phyloP scores from a whole-genome alignment of 2,888 invertebrate species.

The Phania funesta region DNA sequence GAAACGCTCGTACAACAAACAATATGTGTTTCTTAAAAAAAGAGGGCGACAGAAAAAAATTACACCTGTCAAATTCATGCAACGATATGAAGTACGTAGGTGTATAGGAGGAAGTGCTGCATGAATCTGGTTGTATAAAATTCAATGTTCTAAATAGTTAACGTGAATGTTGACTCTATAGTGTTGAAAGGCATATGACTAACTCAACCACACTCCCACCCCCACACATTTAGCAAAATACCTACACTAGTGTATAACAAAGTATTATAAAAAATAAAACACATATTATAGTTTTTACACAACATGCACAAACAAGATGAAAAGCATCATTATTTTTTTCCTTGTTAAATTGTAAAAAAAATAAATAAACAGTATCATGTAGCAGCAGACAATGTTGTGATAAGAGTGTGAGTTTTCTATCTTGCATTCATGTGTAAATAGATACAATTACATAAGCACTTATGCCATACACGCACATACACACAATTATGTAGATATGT shows the following conservation, averaged over 20 bases:
- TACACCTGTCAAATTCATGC: slow-evolving; percentile 56
- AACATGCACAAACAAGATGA: slow-evolving; percentile 17
- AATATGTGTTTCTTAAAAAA: slow-evolving; percentile 25
- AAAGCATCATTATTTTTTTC: slow-evolving; percentile 25
- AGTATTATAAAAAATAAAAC: slow-evolving; percentile 12
- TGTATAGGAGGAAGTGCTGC: slow-evolving; percentile 18
- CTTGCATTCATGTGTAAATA: slow-evolving; percentile 20
- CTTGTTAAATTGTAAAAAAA: slow-evolving; percentile 35
- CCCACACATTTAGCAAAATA: not conserved
- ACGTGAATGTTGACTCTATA: slow-evolving; percentile 13
- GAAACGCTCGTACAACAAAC: slow-evolving; percentile 36
- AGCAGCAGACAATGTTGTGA: slow-evolving; percentile 5
- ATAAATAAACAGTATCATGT: slow-evolving; percentile 38
- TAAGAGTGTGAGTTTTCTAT: slow-evolving; percentile 39
- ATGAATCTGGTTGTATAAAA: slow-evolving; percentile 46
- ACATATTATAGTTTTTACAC: slow-evolving; percentile 30
- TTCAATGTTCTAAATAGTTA: slow-evolving; percentile 38
- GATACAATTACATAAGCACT: not conserved
- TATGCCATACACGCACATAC: not conserved
- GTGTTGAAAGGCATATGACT: slow-evolving; percentile 38
- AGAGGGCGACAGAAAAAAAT: not conserved
- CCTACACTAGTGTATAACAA: not conserved
- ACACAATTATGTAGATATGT: not conserved
- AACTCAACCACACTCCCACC: slow-evolving; percentile 28
- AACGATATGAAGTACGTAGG: not conserved